Evolutionary conservation across 2,888 invertebrate species (phyloP), one percentile per base, ranked within the genome.

Genomic region (Spodoptera littoralis): DNA sequence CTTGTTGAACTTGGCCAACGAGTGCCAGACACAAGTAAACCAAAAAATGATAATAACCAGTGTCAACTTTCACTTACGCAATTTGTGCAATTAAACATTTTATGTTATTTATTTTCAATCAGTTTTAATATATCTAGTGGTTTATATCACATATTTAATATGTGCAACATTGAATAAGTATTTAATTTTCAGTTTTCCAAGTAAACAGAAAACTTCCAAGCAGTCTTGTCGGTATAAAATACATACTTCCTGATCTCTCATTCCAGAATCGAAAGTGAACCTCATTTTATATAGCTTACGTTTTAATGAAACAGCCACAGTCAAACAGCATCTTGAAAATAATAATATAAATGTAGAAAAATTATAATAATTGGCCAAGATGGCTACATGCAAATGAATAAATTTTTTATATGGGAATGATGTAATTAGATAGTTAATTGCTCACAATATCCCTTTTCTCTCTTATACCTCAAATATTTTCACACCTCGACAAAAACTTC

Each of bases 201-300:
- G 44, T 36, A 48, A 22, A 24, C 72, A 70, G 42, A 44, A 63
- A 59, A 57, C 91, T 91, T 92, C 90, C 91, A 88, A 79, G 58
- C 70, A 78, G 86, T 88, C 86, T 88, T 87, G 62, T 70, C 45
- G 13, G n/a, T 41, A 51, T 85, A 69, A 67, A 76, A 84, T 84
- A 82, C 92, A 84, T 83, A 82, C 92, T 92, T 92, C 92, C 93
- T 84, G 86, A 89, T 89, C 86, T 89, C 88, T 86, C 73, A 77
- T 81, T 88, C 83, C 84, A 85, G 66, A 77, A 79, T 82, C 73
- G 22, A 77, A 77, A 76, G 67, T 73, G 81, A 90, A 92, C 91
- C 92, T 91, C 90, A 92, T 92, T 91, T 90, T 91, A 68, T 72
- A 79, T 84, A 86, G 84, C 62, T 61, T 73, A 65, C 70, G 74